These are phyloP conservation scores for Drosophila meridionalis DNA, from an alignment of 2,888 invertebrate species.

Conservation along the genomic window DNA sequence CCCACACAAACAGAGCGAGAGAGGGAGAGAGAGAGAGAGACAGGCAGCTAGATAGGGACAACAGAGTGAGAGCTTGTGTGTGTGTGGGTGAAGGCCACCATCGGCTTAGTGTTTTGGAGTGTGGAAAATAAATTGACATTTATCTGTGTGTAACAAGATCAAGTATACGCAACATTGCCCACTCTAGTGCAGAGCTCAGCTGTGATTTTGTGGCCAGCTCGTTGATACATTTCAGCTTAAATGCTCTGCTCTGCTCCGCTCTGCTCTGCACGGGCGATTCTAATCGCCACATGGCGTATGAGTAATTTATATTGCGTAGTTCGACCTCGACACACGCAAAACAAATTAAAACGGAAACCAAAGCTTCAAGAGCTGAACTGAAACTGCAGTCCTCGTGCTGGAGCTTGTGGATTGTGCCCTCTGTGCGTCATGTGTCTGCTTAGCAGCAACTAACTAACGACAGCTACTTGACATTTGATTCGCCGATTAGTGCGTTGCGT, in stretches of 20 bases:
- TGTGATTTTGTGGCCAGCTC: conserved; percentile 61
- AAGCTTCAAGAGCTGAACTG: conserved; percentile 20
- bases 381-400: not conserved
- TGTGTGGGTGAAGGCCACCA: conserved; percentile 49
- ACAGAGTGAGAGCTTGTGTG: not conserved
- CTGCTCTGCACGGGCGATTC: conserved; percentile 26
- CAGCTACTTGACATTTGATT: conserved; percentile 74
- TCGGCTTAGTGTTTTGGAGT: conserved; percentile 76
- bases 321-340: conserved; percentile 51
- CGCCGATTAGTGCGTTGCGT: conserved; percentile 67
- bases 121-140: conserved; percentile 80
- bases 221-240: conserved; percentile 45
- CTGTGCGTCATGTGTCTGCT: conserved; percentile 65
- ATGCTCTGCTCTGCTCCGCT: conserved; percentile 31
- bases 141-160: conserved; percentile 79
- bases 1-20: conserved; percentile 16
- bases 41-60: not conserved
- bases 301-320: conserved; percentile 50
- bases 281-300: conserved; percentile 60
- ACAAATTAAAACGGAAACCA: conserved; percentile 64
- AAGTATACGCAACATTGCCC: conserved; percentile 74
- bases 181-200: conserved; percentile 35
- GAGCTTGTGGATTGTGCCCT: conserved; percentile 30
- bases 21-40: not conserved
- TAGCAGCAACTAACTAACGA: conserved; percentile 33